phyloP scores from a whole-genome alignment of 1,140 invertebrate genomes.

The Diabrotica virgifera region DNA sequence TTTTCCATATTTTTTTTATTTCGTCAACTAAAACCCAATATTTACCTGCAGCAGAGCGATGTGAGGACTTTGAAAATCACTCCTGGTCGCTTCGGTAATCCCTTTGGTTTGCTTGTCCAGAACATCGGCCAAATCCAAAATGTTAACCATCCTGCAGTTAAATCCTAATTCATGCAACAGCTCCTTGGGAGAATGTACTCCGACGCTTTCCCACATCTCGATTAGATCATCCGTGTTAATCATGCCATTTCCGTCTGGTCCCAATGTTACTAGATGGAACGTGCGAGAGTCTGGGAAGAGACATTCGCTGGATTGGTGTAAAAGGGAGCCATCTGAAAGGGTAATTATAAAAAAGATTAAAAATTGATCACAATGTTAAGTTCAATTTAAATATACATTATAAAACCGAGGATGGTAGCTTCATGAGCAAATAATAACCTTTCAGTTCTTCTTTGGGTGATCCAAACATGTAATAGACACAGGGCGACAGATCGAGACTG shows the following conservation, averaged over 20 bases:
- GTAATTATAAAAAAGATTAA: constrained; percentile 31
- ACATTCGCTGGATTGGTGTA: constrained; percentile 32
- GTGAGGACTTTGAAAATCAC: constrained; percentile 48
- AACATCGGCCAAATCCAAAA: constrained; percentile 66
- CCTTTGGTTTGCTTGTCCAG: constrained; percentile 72
- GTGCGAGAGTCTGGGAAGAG: constrained; percentile 41
- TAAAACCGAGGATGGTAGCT: no score
- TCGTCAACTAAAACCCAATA: background rate
- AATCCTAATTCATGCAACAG: constrained; percentile 71
- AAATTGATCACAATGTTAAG: constrained; percentile 28
- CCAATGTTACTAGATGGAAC: constrained; percentile 42
- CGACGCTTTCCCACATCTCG: constrained; percentile 71
- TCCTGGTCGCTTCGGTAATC: constrained; percentile 49
- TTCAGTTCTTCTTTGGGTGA: no score
- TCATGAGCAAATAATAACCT: no score
- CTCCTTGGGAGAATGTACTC: constrained; percentile 59
- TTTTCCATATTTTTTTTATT: no score
- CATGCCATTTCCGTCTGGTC: constrained; percentile 45
- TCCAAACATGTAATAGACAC: no score
- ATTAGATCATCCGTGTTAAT: constrained; percentile 54
- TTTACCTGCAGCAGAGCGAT: constrained; percentile 50
- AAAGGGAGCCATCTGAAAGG: constrained; percentile 34
- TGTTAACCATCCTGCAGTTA: constrained; percentile 58
- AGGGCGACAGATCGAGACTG: no score
- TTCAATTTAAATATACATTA: no score